Conservation (phyloP, 2,888 invertebrate species). For the Nomada fabriciana region DNA sequence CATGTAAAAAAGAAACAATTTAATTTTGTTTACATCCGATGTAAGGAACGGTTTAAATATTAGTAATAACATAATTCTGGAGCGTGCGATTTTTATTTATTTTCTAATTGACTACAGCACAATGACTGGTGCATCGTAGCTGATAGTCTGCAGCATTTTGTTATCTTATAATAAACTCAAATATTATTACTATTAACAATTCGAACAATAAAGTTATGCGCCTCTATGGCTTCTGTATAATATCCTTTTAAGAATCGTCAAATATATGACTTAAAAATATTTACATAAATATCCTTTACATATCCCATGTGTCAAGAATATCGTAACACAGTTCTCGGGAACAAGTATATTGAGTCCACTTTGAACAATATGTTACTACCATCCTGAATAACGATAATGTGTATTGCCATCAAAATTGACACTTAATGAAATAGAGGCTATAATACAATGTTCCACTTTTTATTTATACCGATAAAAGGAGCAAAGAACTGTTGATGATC, state of each 20-base stretch:
- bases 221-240: slow-evolving; percentile 62
- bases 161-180: slow-evolving; percentile 60
- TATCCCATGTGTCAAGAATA: slow-evolving; percentile 57
- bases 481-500: slow-evolving; percentile 77
- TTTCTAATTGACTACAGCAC: slow-evolving; percentile 69
- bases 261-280: slow-evolving; percentile 71
- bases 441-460: slow-evolving; percentile 75
- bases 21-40: slow-evolving; percentile 19
- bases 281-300: slow-evolving; percentile 65
- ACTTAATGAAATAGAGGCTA: slow-evolving; percentile 68
- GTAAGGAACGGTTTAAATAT: slow-evolving; percentile 50
- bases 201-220: slow-evolving; percentile 52
- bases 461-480: slow-evolving; percentile 80
- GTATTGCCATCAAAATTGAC: slow-evolving; percentile 51
- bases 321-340: slow-evolving; percentile 51
- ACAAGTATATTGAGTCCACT: slow-evolving; percentile 38
- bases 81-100: slow-evolving; percentile 66
- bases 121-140: slow-evolving; percentile 76
- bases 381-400: slow-evolving; percentile 37
- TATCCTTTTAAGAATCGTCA: slow-evolving; percentile 64
- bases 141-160: slow-evolving; percentile 64
- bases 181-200: slow-evolving; percentile 67
- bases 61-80: slow-evolving; percentile 53
- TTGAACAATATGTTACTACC: slow-evolving; percentile 52
- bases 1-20: slow-evolving; percentile 21